Evolutionary conservation across 2,888 invertebrate genomes (phyloP), one percentile per base, ranked within the genome.

Genomic region (Xanthia togata): DNA sequence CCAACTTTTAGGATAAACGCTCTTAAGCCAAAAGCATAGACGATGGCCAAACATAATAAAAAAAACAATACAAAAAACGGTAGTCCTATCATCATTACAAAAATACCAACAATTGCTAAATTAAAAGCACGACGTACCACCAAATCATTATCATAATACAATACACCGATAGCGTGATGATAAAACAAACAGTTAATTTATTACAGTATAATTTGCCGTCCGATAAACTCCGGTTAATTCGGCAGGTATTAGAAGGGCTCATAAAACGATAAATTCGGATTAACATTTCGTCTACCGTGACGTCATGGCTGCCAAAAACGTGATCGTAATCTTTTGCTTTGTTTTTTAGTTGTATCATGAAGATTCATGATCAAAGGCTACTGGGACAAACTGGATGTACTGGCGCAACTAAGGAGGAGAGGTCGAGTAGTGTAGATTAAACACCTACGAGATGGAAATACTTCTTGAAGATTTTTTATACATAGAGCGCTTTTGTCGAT

Each of bases 191-290:
- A 12, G 81, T 81, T 71, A 74, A 84, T 82, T 82, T 82, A 80
- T 84, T 60, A 20, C 84, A 41, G 23, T 68, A 20, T 71, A 69
- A 80, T 74, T 71, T 68, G 41, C 35, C 41, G 55, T 53, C 47
- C 53, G 82, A 74, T 82, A 71, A 82, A 71, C 81, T 70, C 6
- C 5, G 4, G 84, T 71, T 84, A 84, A 82, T 74, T 82, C 82
- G 68, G 70, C 64, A 80, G 82, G 75, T 69, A 74, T 80, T 69
- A 79, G 53, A 80, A 57, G 50, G 20, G 68, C 74, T 73, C 53
- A 84, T 82, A 80, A 84, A 82, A 50, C 82, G 47, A 84, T 82
- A 82, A 82, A 82, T 84, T 70, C 23, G 50, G 74, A 82, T 84
- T 80, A 82, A 71, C 0, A 31, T 35, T 41, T 68, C 38, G 60